These are phyloP conservation scores for Catharus ustulatus DNA, from an alignment of 2,797 vertebrate genomes.

Conservation along the genomic window DNA sequence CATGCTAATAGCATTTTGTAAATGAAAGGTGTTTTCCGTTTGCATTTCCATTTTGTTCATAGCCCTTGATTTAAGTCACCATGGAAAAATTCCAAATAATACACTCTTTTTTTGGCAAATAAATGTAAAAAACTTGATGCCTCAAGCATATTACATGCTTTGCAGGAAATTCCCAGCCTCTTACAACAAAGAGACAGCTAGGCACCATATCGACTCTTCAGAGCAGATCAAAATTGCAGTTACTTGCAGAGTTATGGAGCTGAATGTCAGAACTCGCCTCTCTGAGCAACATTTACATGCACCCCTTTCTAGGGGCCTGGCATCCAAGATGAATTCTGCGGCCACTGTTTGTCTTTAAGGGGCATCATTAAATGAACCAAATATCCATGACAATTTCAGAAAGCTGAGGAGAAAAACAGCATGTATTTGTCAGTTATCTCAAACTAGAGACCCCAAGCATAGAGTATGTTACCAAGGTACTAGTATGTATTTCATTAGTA, in stretches of 20 bases:
- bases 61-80: conserved; percentile 60
- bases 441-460: background rate
- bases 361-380: background rate
- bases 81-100: conserved; percentile 69
- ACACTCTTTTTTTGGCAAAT: conserved; percentile 63
- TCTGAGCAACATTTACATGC: background rate
- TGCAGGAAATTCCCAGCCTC: conserved; percentile 71
- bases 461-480: background rate
- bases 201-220: conserved; percentile 25
- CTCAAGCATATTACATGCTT: conserved; percentile 65
- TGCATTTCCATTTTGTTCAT: conserved; percentile 63
- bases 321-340: background rate
- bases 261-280: background rate
- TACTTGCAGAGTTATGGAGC: conserved; percentile 11
- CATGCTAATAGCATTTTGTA: background rate
- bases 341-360: background rate
- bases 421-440: background rate
- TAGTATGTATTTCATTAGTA: background rate
- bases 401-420: background rate
- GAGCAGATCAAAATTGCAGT: conserved; percentile 43
- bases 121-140: conserved; percentile 61
- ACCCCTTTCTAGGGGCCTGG: background rate
- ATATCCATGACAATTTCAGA: background rate
- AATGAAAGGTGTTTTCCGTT: conserved; percentile 66
- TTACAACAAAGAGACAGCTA: conserved; percentile 62